Conservation (phyloP, 2,888 invertebrate species). For the Eilema griseolum region DNA sequence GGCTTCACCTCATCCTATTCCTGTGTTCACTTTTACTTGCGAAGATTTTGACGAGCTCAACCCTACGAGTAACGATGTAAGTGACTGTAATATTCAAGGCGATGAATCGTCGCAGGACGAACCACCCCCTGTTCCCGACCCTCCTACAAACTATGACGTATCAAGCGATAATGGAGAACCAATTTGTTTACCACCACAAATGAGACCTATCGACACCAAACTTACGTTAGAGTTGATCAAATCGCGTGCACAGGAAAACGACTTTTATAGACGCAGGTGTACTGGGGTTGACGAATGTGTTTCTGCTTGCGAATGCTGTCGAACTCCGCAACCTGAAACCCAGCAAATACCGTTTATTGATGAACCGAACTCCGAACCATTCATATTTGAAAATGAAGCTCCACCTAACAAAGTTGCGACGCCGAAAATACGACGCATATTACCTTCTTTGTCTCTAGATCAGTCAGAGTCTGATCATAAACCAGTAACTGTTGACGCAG, state of each 20-base stretch:
- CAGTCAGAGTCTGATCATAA: constrained; percentile 66
- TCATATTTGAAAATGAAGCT: constrained; percentile 79
- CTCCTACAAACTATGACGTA: constrained; percentile 66
- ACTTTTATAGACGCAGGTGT: constrained; percentile 68
- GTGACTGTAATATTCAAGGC: constrained; percentile 54
- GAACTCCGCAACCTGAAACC: constrained; percentile 78
- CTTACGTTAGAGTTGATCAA: constrained; percentile 76
- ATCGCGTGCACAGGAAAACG: constrained; percentile 58
- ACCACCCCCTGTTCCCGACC: constrained; percentile 66
- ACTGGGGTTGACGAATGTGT: constrained; percentile 78
- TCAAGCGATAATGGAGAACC: constrained; percentile 72
- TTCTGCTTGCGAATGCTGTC: constrained; percentile 82
- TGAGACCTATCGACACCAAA: constrained; percentile 78
- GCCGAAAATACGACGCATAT: constrained; percentile 78
- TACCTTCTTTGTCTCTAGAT: constrained; percentile 79
- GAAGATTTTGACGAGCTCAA: constrained; percentile 76
- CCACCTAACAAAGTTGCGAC: constrained; percentile 67
- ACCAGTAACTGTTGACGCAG: constrained; percentile 74
- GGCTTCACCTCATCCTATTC: constrained; percentile 66
- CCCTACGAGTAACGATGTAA: constrained; percentile 42
- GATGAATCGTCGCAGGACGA: constrained; percentile 55
- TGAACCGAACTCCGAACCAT: constrained; percentile 78
- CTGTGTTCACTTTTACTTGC: constrained; percentile 81
- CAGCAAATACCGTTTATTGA: constrained; percentile 82
- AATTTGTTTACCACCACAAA: constrained; percentile 74